Conservation (phyloP, 2,888 invertebrate genomes). For the Anaspis maculata region DNA sequence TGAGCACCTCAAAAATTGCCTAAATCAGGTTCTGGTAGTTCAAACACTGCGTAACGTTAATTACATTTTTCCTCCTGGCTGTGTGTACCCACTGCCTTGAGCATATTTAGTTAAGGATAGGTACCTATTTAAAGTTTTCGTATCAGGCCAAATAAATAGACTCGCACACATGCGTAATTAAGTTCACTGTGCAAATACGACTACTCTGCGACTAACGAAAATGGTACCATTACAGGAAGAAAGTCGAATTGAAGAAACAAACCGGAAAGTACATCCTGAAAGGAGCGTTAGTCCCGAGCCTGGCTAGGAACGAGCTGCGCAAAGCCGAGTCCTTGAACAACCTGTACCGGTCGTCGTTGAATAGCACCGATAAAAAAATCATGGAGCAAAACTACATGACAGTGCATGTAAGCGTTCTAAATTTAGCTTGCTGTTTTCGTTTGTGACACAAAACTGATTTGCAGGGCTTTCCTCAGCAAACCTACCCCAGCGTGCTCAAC, state of each 20-base stretch:
- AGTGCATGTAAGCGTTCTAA: conserved; percentile 53
- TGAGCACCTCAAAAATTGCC: too few species aligned
- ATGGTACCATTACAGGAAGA: conserved; percentile 9
- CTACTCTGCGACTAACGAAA: not conserved
- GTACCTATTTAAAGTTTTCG: too few species aligned
- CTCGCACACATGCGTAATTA: too few species aligned
- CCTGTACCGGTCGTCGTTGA: conserved; percentile 64
- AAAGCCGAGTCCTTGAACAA: conserved; percentile 52
- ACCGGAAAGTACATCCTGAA: conserved; percentile 73
- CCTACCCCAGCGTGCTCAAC: too few species aligned
- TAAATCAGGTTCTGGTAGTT: too few species aligned
- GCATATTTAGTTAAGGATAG: too few species aligned
- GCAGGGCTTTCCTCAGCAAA: conserved; percentile 9
- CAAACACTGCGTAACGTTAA: too few species aligned
- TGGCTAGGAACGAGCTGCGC: conserved; percentile 63
- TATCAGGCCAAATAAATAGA: too few species aligned
- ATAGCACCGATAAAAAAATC: conserved; percentile 54
- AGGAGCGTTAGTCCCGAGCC: conserved; percentile 71
- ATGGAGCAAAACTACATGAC: conserved; percentile 61
- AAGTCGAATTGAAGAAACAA: conserved; percentile 24
- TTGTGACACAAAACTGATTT: conserved; percentile 2
- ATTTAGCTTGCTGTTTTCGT: not conserved
- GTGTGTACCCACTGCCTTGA: too few species aligned
- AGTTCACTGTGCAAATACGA: conserved; percentile 40
- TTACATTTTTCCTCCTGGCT: too few species aligned